Base-by-base conservation (phyloP, 1,140 invertebrate genomes). In the Elysia chlorotica region DNA sequence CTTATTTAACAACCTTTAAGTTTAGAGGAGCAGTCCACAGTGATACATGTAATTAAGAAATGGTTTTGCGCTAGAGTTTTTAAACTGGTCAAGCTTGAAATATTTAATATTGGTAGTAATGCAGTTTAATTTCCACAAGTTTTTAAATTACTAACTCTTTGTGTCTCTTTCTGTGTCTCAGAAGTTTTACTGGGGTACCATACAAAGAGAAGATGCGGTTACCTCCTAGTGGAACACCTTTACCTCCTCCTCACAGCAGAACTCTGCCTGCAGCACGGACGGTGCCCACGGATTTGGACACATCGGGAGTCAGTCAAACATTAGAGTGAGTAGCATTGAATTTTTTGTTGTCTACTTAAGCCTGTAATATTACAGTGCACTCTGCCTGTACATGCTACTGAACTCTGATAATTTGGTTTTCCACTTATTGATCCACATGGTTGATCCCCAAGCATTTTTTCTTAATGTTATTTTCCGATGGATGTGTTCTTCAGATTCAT, bases 101-200 rank as follows among this genome's bases (percentile, higher is more conserved):
- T n/a, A n/a, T n/a, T n/a, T n/a, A n/a, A n/a, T n/a, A n/a, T n/a
- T n/a, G n/a, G n/a, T n/a, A n/a, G n/a, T n/a, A n/a, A n/a, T n/a
- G n/a, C n/a, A n/a, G n/a, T n/a, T n/a, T n/a, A n/a, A n/a, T n/a
- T n/a, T n/a, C n/a, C n/a, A n/a, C n/a, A n/a, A n/a, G n/a, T n/a
- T n/a, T n/a, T n/a, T n/a, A n/a, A n/a, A n/a, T n/a, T n/a, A n/a
- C n/a, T n/a, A n/a, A n/a, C n/a, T n/a, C n/a, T n/a, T n/a, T n/a
- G n/a, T n/a, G 17, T 37, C 63, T 10, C 0, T 21, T 19, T 65
- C 63, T 36, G 31, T 65, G 3, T 31, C 35, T 56, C 30, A 84
- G 83, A 74, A 82, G 81, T 73, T 85, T 83, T 70, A 74, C 78
- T 70, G 81, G 81, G 59, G 76, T 76, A 66, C 61, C 79, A 37